Conservation (phyloP, 1,140 invertebrate genomes). For the Akabosia matsudoensis region DNA sequence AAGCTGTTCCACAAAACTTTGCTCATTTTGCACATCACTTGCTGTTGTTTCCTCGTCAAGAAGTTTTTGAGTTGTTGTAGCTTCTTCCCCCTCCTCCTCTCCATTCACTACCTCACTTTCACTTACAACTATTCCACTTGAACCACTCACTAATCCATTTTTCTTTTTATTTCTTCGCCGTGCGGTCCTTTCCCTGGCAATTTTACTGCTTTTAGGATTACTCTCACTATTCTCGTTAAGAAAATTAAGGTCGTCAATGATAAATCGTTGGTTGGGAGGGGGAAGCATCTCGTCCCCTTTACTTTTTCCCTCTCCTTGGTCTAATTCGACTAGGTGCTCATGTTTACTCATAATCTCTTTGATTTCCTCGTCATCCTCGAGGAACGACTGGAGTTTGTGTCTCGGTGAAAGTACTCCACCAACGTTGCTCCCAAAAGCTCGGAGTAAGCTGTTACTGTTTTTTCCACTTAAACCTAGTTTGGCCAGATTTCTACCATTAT, state of each 20-base stretch:
- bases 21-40: constrained; percentile 21
- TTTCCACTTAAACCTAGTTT: constrained; percentile 1
- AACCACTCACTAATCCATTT: background rate
- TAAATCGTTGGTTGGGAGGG: background rate
- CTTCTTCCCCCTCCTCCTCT: background rate
- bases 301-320: background rate
- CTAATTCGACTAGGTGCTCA: background rate
- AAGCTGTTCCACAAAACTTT: constrained; percentile 1
- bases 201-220: background rate
- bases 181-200: background rate
- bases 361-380: background rate
- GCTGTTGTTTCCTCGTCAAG: background rate
- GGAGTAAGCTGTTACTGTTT: background rate
- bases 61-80: background rate
- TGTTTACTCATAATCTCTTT: background rate
- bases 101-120: background rate
- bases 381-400: background rate
- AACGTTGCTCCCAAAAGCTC: constrained; percentile 11
- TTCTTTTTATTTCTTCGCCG: background rate
- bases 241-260: constrained; percentile 24
- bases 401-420: background rate
- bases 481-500: background rate
- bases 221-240: background rate
- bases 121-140: background rate
- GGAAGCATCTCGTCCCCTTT: background rate